Evolutionary conservation across 1,140 invertebrate genomes (phyloP), one percentile per base, ranked within the genome.

Genomic region (Bombus superbus): DNA sequence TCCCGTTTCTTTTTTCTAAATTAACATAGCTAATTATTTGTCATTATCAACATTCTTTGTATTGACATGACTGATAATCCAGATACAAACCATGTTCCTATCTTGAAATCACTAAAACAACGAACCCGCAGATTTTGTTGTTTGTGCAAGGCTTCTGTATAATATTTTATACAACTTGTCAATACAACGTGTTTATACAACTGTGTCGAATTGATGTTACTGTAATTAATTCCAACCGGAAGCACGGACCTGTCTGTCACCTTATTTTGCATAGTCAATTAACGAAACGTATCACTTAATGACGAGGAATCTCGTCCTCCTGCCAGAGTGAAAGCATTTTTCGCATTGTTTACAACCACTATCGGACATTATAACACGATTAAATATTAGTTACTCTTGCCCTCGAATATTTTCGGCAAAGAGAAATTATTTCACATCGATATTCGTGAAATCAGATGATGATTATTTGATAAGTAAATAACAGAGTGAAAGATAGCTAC

Each of bases 171-270:
- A 32, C 18, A 35, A 9, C 13, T 35, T 64, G n/a, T 32, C 32
- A 32, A 32, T 32, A 32, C 32, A 32, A 32, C 32, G 32, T 32
- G 32, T 32, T 32, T 32, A 32, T 32, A 32, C 32, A 32, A 42
- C 5, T 35, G 15, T 6, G 15, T 13, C 15, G 25, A 18, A 82
- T 42, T 35, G 35, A 9, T n/a, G 38, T 71, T 53, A 5, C 6
- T n/a, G 28, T 32, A 53, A 85, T 78, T 71, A 78, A 84, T 80
- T 72, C 83, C 28, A 15, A 85, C 68, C 83, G 40, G 75, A 79
- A 40, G 35, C 38, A 25, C 47, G 32, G 40, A 72, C 38, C 53
- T 69, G 18, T 38, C 25, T 35, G 64, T 40, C 25, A 62, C 28
- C 32, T 59, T 25, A 47, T 85, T 80, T 62, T 85, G 15, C 76